phyloP scores from a whole-genome alignment of 2,797 vertebrate species.

The Pseudopleuronectes americanus region DNA sequence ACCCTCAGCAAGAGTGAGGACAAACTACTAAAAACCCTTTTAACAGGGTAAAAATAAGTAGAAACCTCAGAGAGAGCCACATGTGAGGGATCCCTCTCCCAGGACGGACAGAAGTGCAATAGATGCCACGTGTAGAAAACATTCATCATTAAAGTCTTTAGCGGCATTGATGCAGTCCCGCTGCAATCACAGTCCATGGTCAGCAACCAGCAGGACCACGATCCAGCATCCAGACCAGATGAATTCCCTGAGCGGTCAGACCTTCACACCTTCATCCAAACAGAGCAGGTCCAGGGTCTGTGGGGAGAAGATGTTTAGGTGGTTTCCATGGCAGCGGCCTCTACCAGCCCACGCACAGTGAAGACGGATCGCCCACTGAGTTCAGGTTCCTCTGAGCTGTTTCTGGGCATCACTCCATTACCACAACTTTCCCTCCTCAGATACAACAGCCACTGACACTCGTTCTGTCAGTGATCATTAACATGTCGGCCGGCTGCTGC shows the following conservation, averaged over 20 bases:
- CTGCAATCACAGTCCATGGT: no score
- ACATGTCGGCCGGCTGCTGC: background rate
- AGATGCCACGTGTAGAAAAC: no score
- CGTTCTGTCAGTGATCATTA: background rate
- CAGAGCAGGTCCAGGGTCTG: constrained; percentile 42
- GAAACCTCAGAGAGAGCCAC: no score
- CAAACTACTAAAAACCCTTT: no score
- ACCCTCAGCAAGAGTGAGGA: no score
- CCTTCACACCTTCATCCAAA: constrained; percentile 33
- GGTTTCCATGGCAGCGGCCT: constrained; percentile 64
- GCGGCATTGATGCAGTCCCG: no score
- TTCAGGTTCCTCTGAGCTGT: constrained; percentile 34
- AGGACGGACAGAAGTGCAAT: no score
- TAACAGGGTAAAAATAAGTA: no score
- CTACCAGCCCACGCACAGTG: constrained; percentile 52
- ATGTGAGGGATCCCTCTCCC: no score
- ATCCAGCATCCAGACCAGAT: no score
- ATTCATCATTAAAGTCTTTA: no score
- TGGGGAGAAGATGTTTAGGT: constrained; percentile 28
- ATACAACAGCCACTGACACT: constrained; percentile 1
- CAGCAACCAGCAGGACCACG: no score
- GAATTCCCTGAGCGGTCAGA: constrained; percentile 14
- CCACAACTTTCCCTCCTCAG: constrained; percentile 11
- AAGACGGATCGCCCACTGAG: constrained; percentile 49
- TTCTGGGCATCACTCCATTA: constrained; percentile 43